Evolutionary conservation across 2,797 vertebrate genomes (phyloP), one percentile per base, ranked within the genome.

Genomic region (Helostoma temminkii): DNA sequence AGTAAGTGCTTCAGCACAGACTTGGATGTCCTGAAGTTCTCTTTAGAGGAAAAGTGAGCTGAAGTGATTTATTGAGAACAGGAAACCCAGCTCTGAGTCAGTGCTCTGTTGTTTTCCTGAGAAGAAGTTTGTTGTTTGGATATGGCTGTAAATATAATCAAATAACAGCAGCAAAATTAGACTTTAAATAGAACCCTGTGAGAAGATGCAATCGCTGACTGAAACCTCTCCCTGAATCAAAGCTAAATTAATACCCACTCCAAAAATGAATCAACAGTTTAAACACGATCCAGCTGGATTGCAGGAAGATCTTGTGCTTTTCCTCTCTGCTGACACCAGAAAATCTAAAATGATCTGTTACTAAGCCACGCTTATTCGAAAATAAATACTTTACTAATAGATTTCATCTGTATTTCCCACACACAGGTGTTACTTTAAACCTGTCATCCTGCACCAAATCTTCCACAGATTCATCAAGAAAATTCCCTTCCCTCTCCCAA

Each of bases 1-100:
- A 74, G 39, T 78, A 87, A 90, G 84, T 73, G 47, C 58, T 88
- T 89, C 71, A 81, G 54, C 82, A 86, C 34, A 75, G 68, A 77
- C 54, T 64, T 83, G 80, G 77, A 83, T 41, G 45, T 65, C 58
- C 69, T 74, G 12, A 26, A 53, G 60, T 53, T 68, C 56, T 76
- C 61, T 32, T n/a, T 45, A 60, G 56, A 73, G 62, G 77, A 19
- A 78, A 71, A 65, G 26, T 56, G 22, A 78, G 67, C 42, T 59
- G 22, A 77, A 71, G 34, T 77, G 78, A 81, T 80, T 82, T 80
- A 86, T 75, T 73, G 45, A 49, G 63, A 46, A 70, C 52, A 57
- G 74, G 65, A 82, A 85, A 58, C 56, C 52, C 55, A 52, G 43
- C 60, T 67, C 59, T 4, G 54, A 68, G 52, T 53, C 54, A n/a